These are phyloP conservation scores for Heterochromis multidens DNA, from an alignment of 2,113 vertebrate species.

Conservation along the genomic window DNA sequence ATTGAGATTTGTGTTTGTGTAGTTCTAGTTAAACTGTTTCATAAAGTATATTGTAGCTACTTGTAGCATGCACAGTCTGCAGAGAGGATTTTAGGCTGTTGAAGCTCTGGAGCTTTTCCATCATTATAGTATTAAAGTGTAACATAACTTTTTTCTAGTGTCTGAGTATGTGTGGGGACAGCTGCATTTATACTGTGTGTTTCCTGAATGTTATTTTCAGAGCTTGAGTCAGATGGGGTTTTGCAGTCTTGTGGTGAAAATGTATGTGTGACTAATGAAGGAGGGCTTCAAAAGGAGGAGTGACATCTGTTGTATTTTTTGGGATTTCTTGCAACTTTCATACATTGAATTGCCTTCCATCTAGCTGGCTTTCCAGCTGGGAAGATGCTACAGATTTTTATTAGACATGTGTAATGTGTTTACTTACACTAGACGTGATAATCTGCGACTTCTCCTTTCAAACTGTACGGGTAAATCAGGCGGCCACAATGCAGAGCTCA, in stretches of 20 bases:
- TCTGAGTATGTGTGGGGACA: not conserved
- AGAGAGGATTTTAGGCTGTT: not conserved
- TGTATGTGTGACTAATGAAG: not conserved
- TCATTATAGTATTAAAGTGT: not conserved
- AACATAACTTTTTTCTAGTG: not conserved
- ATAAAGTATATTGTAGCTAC: not conserved
- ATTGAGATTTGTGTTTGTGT: not conserved
- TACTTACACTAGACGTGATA: not conserved
- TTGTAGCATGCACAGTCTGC: not conserved
- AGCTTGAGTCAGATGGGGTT: not conserved
- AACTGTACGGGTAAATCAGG: not conserved
- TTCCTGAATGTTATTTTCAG: slow-evolving; percentile 24
- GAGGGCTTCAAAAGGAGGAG: not conserved
- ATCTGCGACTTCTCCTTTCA: not conserved
- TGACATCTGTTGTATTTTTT: not conserved
- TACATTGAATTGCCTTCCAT: not conserved
- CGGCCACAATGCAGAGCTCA: not conserved
- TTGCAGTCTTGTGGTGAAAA: not conserved
- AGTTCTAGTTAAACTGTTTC: not conserved
- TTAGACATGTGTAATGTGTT: not conserved
- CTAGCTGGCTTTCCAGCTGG: not conserved
- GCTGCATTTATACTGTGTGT: not conserved
- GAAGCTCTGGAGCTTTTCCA: not conserved
- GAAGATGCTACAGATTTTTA: not conserved
- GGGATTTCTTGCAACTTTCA: not conserved